Base-by-base conservation (phyloP, 2,888 invertebrate genomes). In the Dicranocentrus wangi region DNA sequence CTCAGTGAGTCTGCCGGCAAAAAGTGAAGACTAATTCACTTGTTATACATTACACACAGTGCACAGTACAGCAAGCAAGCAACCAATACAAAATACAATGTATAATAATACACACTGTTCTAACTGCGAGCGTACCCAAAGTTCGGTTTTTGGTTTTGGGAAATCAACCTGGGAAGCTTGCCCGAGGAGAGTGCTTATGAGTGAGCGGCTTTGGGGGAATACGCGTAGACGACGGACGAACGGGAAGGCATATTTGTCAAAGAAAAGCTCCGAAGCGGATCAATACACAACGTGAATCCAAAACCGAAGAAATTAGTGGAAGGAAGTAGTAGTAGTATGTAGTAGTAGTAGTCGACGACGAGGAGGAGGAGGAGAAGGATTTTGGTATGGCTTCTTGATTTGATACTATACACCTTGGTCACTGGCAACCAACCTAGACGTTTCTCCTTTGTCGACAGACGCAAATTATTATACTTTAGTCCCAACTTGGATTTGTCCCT, bases 201-300 rank as follows among this genome's bases (percentile, higher is more conserved):
- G 15, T n/a, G 47, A 47, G 39, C 13, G 39, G 5, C 47, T n/a
- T 47, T 47, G 13, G 47, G n/a, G n/a, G n/a, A n/a, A n/a, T n/a
- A n/a, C n/a, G n/a, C n/a, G n/a, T n/a, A n/a, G n/a, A n/a, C n/a
- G n/a, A n/a, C n/a, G n/a, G n/a, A 39, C 39, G 13, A 39, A 39
- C 39, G 39, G 39, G 13, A 39, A 39, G 13, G 39, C 39, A 39
- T 55, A 21, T 21, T 21, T 21, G 21, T 2, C 21, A 7, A 23
- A 23, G 55, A 55, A 55, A 55, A 15, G 21, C 55, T 21, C 5
- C 3, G 32, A 28, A 60, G 21, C 27, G 15, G 60, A 60, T 60
- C 60, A 60, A 60, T 60, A 60, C 60, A 60, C 60, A 2, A 60
- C 60, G 60, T 60, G 60, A 60, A 60, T 60, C 60, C 28, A 60